Conservation (phyloP, 2,797 vertebrate genomes). For the Periparus ater region DNA sequence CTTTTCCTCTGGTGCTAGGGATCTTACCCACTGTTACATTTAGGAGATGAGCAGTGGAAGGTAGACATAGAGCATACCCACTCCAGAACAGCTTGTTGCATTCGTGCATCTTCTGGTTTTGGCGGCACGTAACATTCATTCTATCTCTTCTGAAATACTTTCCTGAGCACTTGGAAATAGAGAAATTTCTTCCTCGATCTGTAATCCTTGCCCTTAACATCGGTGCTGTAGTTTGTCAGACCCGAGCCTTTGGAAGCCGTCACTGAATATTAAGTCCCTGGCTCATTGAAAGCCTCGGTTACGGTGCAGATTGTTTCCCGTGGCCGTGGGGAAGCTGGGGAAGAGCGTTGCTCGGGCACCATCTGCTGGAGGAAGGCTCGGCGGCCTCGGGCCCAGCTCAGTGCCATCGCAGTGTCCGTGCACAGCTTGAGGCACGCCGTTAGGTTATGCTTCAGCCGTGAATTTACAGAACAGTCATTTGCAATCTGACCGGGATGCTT, state of each 20-base stretch:
- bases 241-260: neutral
- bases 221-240: neutral
- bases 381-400: neutral
- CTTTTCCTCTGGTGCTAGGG: neutral
- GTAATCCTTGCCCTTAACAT: neutral
- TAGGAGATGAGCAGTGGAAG: neutral
- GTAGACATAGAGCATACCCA: neutral
- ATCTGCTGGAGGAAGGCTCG: conserved; percentile 66
- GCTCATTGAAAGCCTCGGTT: neutral
- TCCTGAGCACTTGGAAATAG: neutral
- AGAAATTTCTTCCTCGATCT: neutral
- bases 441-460: neutral
- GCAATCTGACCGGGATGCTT: neutral
- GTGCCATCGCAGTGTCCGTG: fast-evolving
- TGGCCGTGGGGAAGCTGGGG: neutral
- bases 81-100: neutral
- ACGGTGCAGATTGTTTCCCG: neutral
- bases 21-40: neutral
- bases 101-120: neutral
- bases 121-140: neutral
- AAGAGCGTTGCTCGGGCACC: conserved; percentile 53
- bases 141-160: conserved; percentile 12
- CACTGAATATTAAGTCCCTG: neutral
- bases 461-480: neutral
- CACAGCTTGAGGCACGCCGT: neutral